Evolutionary conservation across 2,888 invertebrate genomes (phyloP).

Genomic region (Isoperla grammatica): DNA sequence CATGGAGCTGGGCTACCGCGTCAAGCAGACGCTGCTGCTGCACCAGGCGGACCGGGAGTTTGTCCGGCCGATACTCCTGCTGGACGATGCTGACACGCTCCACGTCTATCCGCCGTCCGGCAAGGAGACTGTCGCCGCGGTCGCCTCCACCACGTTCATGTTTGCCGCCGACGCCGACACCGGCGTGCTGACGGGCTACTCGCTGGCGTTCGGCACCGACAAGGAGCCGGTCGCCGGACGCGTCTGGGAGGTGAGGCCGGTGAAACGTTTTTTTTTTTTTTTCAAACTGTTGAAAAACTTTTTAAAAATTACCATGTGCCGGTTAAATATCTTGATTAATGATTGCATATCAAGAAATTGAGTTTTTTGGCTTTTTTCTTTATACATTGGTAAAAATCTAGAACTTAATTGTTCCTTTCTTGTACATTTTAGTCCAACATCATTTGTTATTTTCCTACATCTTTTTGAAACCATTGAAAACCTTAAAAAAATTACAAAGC

Average conservation of each 20-base stretch:
- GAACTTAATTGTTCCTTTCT: too few species aligned
- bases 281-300: too few species aligned
- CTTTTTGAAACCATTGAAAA: too few species aligned
- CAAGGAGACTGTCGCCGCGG: conserved; percentile 46
- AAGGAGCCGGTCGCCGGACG: conserved; percentile 56
- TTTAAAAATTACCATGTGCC: too few species aligned
- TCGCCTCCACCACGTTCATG: conserved; percentile 55
- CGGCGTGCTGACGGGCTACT: conserved; percentile 58
- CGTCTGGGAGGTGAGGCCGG: conserved; percentile 70
- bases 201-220: conserved; percentile 45
- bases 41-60: conserved; percentile 65
- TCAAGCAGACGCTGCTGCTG: conserved; percentile 70
- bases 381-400: too few species aligned
- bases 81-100: conserved; percentile 60
- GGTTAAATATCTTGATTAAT: too few species aligned
- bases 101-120: conserved; percentile 60
- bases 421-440: too few species aligned
- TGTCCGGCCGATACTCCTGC: conserved; percentile 69
- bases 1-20: conserved; percentile 55
- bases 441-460: too few species aligned
- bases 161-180: conserved; percentile 56
- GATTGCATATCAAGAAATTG: too few species aligned
- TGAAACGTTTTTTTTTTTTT: too few species aligned
- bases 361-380: too few species aligned
- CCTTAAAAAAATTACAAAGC: too few species aligned